phyloP scores from a whole-genome alignment of 2,797 vertebrate genomes.

The Gallinago stenura region DNA sequence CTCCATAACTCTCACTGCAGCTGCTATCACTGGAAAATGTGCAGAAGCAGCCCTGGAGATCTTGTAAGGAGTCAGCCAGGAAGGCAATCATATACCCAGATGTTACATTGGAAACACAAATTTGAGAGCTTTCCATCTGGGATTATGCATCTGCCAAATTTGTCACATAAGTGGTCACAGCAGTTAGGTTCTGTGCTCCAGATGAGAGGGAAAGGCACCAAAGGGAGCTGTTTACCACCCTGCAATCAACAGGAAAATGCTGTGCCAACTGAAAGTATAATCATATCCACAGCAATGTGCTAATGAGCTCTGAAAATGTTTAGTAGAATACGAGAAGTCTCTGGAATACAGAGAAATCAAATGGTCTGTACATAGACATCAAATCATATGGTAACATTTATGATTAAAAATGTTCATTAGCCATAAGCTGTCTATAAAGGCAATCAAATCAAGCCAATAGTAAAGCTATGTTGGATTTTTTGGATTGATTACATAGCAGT shows the following conservation, averaged over 20 bases:
- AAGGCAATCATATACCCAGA: slow-evolving; percentile 65
- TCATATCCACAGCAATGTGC: slow-evolving; percentile 70
- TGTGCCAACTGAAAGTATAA: slow-evolving; percentile 75
- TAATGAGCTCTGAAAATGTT: slow-evolving; percentile 77
- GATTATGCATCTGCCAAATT: slow-evolving; percentile 69
- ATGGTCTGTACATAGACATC: not conserved
- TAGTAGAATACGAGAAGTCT: slow-evolving; percentile 44
- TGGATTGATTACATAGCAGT: not conserved
- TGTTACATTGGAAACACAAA: slow-evolving; percentile 60
- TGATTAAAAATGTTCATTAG: slow-evolving; percentile 46
- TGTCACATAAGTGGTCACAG: slow-evolving; percentile 79
- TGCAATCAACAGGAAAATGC: slow-evolving; percentile 77
- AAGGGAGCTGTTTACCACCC: slow-evolving; percentile 77
- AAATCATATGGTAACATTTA: slow-evolving; percentile 2
- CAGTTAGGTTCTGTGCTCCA: slow-evolving; percentile 76
- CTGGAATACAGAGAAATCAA: slow-evolving; percentile 46
- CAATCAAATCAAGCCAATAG: not conserved
- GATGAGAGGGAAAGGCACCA: slow-evolving; percentile 76
- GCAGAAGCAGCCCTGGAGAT: slow-evolving; percentile 49
- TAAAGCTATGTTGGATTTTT: not conserved
- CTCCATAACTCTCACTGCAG: not conserved
- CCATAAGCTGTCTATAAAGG: not conserved
- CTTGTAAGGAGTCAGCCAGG: slow-evolving; percentile 49
- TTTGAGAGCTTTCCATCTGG: slow-evolving; percentile 73
- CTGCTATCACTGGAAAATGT: slow-evolving; percentile 4